Evolutionary conservation across 2,888 invertebrate genomes (phyloP).

Genomic region (Pseudococcus longispinus): DNA sequence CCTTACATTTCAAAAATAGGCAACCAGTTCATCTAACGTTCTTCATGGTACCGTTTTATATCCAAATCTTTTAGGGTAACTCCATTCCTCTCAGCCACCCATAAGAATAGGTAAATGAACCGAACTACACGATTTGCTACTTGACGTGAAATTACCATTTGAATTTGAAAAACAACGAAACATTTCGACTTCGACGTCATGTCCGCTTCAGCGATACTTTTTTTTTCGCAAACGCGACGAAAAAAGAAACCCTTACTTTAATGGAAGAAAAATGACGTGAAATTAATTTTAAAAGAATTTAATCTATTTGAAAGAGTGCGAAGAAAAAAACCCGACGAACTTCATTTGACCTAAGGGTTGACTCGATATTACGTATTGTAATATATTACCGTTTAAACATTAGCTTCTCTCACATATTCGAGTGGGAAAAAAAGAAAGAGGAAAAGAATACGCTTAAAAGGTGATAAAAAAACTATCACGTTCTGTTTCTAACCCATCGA

Average conservation of each 20-base stretch:
- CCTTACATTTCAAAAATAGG: no score
- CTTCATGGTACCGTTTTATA: no score
- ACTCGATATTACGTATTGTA: constrained; percentile 50
- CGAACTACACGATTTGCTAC: no score
- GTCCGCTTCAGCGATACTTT: background rate
- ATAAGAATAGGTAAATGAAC: no score
- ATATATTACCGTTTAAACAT: constrained; percentile 47
- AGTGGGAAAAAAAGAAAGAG: background rate
- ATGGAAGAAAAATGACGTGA: constrained; percentile 37
- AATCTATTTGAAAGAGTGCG: constrained; percentile 22
- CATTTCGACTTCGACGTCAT: background rate
- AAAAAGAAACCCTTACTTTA: constrained; percentile 11
- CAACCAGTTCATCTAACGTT: no score
- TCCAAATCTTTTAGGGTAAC: no score
- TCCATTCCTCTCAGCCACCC: no score
- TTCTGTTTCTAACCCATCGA: constrained; percentile 42
- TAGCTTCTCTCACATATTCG: constrained; percentile 25
- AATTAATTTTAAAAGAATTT: constrained; percentile 43
- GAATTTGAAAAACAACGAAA: background rate
- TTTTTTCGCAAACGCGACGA: background rate
- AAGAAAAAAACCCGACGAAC: background rate
- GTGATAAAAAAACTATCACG: constrained; percentile 53
- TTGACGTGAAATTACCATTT: background rate
- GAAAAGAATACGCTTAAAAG: constrained; percentile 46
- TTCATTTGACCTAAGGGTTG: constrained; percentile 39